These are phyloP conservation scores for Pachyseris speciosa DNA, from an alignment of 64 coral and sea anemone species.

Conservation along the genomic window DNA sequence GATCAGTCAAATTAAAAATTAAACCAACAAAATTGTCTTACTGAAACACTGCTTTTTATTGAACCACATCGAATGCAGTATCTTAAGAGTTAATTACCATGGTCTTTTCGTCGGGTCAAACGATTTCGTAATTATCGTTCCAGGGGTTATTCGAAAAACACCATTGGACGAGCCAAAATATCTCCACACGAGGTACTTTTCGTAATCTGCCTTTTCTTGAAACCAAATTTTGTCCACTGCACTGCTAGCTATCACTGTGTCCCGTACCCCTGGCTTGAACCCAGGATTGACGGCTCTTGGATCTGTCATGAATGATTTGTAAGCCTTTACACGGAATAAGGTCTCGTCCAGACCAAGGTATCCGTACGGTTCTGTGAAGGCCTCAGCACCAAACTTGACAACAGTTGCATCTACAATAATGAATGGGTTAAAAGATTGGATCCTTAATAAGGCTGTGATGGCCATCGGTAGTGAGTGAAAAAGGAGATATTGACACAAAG, in stretches of 20 bases:
- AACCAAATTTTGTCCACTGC: slow-evolving; percentile 66
- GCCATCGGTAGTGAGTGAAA: not conserved
- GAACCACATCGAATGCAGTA: too few species aligned
- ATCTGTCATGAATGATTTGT: slow-evolving; percentile 7
- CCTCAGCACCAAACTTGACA: slow-evolving; percentile 51
- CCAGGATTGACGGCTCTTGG: slow-evolving; percentile 6
- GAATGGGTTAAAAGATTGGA: too few species aligned
- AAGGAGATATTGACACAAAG: too few species aligned
- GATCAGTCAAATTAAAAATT: too few species aligned
- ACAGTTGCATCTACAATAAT: slow-evolving; percentile 44
- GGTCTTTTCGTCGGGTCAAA: slow-evolving; percentile 70
- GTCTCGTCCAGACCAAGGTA: slow-evolving; percentile 64
- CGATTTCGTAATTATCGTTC: too few species aligned
- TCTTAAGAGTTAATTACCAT: slow-evolving; percentile 27
- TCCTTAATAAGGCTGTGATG: not conserved
- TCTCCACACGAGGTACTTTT: slow-evolving; percentile 63
- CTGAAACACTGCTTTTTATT: too few species aligned
- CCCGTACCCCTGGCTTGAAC: slow-evolving; percentile 39
- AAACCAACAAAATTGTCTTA: too few species aligned
- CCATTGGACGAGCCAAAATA: slow-evolving; percentile 65
- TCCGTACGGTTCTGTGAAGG: slow-evolving; percentile 41
- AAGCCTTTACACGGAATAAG: not conserved
- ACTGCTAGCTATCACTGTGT: slow-evolving; percentile 34
- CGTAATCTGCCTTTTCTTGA: not conserved
- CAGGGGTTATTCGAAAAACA: too few species aligned